Conservation (phyloP, 2,113 vertebrate genomes). For the Numenius arquata region DNA sequence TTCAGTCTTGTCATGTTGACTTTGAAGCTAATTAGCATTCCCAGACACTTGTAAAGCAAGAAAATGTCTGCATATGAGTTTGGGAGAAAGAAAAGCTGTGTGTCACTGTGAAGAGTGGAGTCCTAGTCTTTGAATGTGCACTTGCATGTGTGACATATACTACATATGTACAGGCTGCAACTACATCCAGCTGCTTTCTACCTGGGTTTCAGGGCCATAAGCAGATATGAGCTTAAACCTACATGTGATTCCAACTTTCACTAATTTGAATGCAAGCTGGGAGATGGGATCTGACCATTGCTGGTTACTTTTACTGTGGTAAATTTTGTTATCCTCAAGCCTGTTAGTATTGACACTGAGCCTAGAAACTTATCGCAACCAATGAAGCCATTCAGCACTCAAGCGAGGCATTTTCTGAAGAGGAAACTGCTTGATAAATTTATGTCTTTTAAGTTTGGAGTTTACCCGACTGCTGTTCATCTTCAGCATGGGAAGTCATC, state of each 20-base stretch:
- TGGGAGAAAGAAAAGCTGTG: background rate
- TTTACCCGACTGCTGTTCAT: background rate
- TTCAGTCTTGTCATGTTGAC: background rate
- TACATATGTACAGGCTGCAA: background rate
- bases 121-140: background rate
- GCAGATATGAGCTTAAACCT: background rate
- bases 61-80: background rate
- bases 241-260: background rate
- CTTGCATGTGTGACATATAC: rapidly evolving
- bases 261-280: background rate
- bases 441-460: background rate
- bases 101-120: background rate
- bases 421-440: background rate
- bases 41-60: background rate
- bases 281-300: background rate
- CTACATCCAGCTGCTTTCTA: background rate
- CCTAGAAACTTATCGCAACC: background rate
- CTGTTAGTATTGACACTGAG: background rate
- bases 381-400: background rate
- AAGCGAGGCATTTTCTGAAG: background rate
- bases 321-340: background rate
- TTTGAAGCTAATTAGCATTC: background rate
- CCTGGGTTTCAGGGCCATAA: background rate
- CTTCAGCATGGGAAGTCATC: background rate
- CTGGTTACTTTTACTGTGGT: background rate